These are phyloP conservation scores for Melanotaenia nigrans DNA, from an alignment of 2,797 vertebrate species.

Conservation along the genomic window DNA sequence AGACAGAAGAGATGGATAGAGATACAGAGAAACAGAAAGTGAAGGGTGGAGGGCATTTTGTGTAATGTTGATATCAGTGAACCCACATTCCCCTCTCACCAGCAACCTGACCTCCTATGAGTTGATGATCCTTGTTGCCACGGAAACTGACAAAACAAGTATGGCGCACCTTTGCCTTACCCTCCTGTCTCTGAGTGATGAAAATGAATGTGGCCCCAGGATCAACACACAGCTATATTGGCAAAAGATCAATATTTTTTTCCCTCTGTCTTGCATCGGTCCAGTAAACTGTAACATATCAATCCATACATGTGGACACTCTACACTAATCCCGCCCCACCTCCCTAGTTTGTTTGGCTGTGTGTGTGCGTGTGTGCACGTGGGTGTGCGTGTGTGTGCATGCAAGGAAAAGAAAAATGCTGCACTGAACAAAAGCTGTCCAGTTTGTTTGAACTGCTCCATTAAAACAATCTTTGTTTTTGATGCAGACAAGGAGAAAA, in stretches of 20 bases:
- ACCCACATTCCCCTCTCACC: constrained; percentile 65
- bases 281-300: constrained; percentile 81
- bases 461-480: constrained; percentile 83
- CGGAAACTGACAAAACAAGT: constrained; percentile 77
- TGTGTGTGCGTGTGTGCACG: constrained; percentile 23
- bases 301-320: constrained; percentile 67
- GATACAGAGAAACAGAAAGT: constrained; percentile 22
- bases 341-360: too few species aligned
- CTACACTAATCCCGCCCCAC: constrained; percentile 61
- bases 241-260: constrained; percentile 78
- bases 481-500: constrained; percentile 71
- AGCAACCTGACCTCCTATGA: constrained; percentile 69
- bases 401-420: constrained; percentile 54
- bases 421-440: constrained; percentile 72
- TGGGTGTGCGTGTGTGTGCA: constrained; percentile 26
- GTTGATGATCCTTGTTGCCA: constrained; percentile 71
- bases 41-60: constrained; percentile 52
- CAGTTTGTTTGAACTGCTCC: constrained; percentile 75
- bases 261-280: constrained; percentile 66
- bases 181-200: constrained; percentile 58
- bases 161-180: constrained; percentile 50
- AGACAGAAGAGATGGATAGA: constrained; percentile 26
- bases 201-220: constrained; percentile 77
- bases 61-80: constrained; percentile 67
- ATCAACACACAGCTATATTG: constrained; percentile 76